Evolutionary conservation across 2,888 invertebrate genomes (phyloP), one percentile per base, ranked within the genome.

Genomic region (Imbricaverruca yamaguchii): DNA sequence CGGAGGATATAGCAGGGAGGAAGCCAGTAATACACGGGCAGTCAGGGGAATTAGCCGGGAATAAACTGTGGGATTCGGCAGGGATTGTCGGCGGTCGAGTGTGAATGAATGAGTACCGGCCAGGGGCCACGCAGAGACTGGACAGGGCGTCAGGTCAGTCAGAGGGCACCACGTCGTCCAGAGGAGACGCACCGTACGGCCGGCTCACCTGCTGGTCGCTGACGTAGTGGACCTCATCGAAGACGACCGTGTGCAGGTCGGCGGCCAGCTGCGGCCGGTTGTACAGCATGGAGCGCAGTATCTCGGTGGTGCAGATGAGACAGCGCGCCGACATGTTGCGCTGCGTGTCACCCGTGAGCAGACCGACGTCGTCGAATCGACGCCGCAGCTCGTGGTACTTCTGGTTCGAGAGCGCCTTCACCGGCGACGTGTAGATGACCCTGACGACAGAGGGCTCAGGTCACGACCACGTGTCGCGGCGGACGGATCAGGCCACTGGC

Each of bases 231-330:
- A 98, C 98, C 89, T 99, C 99, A 88, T 99, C 99, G 87, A 99
- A 98, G 85, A 99, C 95, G 6, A 99, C 99, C 89, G 96, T 99
- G 87, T 99, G 98, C 81, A 99, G 89, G 87, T 99, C 98, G 78
- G 97, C 91, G 0, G 97, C 93, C 81, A 97, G 93, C 86, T 98
- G 98, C 13, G 96, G 97, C 82, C 95, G 95, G 86, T 97, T 97
- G 86, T 90, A 92, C 21, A 99, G 89, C 97, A 99, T 98, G 0
- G 97, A 96, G 83, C 96, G 91, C 57, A 99, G 88, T 85, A 99
- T 99, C 89, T 99, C 99, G 0, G 99, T 99, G 0, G 99, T 99
- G 98, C 99, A 99, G 81, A 99, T 97, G 0, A 99, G 91, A 86
- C 98, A 99, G 0, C 95, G 91, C 0, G 97, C 97, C 0, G 93